Conservation (phyloP, 2,888 invertebrate species). For the Ophraella communa region DNA sequence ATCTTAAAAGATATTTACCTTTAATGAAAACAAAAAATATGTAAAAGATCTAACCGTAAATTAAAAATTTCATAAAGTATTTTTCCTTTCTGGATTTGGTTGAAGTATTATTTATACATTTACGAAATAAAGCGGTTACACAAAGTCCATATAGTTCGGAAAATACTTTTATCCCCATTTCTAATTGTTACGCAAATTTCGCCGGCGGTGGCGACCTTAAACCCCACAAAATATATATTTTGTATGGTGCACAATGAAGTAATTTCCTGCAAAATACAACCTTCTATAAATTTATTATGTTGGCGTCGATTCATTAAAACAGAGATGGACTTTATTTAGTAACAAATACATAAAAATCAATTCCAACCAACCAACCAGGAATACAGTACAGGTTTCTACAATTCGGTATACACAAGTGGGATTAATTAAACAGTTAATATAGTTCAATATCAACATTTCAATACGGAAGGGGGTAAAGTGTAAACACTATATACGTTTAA, state of each 20-base stretch:
- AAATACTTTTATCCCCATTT: neutral
- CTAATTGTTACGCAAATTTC: neutral
- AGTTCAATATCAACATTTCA: no score
- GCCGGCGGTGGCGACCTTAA: slow-evolving; percentile 9
- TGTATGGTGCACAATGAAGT: slow-evolving; percentile 16
- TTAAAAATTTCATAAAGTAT: neutral
- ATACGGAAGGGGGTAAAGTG: no score
- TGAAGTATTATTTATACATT: neutral
- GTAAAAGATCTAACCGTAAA: no score
- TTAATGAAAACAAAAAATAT: no score
- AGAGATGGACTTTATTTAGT: neutral
- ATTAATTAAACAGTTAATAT: no score
- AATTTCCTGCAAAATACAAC: slow-evolving; percentile 37
- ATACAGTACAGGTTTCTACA: no score
- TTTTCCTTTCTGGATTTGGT: neutral
- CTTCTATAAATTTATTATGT: slow-evolving; percentile 40
- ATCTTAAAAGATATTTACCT: no score
- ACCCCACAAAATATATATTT: slow-evolving; percentile 12
- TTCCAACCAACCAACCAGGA: no score
- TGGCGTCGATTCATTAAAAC: slow-evolving; percentile 6
- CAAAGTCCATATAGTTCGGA: neutral
- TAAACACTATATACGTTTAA: no score
- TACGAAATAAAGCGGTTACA: neutral
- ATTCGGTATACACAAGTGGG: no score
- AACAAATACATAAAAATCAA: no score